phyloP scores from a whole-genome alignment of 92 coral and sea anemone genomes.

The Ricordea florida region DNA sequence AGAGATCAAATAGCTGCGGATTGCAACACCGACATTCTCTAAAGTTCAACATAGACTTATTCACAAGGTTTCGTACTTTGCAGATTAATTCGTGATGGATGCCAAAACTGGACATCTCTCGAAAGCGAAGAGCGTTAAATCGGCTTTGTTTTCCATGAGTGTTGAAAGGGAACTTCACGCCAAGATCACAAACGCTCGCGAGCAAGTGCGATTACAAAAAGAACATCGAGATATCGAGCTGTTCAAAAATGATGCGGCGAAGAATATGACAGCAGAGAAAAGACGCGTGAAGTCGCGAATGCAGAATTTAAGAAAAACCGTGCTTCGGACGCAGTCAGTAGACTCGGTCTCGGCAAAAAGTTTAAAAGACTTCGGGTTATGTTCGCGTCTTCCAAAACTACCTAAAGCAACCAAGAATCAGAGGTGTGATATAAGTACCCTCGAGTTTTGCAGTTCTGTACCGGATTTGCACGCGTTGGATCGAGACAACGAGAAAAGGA shows the following conservation, averaged over 20 bases:
- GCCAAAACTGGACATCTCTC: too few species aligned
- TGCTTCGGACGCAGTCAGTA: not conserved
- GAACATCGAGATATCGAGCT: slow-evolving; percentile 17
- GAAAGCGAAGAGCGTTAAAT: not conserved
- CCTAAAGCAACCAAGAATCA: not conserved
- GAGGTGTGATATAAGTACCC: not conserved
- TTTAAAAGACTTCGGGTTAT: not conserved
- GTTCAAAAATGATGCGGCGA: not conserved
- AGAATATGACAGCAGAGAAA: slow-evolving; percentile 1
- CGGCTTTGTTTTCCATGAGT: slow-evolving; percentile 13
- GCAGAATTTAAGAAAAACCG: slow-evolving; percentile 16
- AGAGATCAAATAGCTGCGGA: too few species aligned
- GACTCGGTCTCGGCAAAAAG: not conserved
- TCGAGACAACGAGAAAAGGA: not conserved
- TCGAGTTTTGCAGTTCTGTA: not conserved
- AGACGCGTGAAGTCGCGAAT: slow-evolving; percentile 21
- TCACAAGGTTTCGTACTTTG: too few species aligned
- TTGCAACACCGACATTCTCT: too few species aligned
- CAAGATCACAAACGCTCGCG: slow-evolving; percentile 32
- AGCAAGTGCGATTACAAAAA: slow-evolving; percentile 10
- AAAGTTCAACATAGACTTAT: too few species aligned
- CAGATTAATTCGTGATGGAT: too few species aligned
- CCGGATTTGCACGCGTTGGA: slow-evolving; percentile 1
- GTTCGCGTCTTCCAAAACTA: slow-evolving; percentile 13
- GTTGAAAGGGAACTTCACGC: slow-evolving; percentile 18